Evolutionary conservation across 2,888 invertebrate species (phyloP), one percentile per base, ranked within the genome.

Genomic region (Polietes domitor): DNA sequence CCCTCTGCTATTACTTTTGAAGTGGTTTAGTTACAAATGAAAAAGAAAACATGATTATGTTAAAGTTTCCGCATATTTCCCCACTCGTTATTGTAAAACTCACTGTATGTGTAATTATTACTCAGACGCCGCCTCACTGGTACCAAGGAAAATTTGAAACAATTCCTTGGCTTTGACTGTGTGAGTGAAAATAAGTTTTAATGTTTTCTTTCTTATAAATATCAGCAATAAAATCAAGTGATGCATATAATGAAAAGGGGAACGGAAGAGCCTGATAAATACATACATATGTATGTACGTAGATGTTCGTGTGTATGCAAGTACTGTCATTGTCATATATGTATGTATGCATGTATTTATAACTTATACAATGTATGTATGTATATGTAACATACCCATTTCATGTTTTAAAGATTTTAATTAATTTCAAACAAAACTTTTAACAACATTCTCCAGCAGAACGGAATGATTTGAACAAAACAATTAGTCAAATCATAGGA

Each of bases 401-500:
- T 86, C 83, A 82, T 86, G 85, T 83, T 85, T 77, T 70, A 78
- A 85, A 87, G 83, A 84, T 86, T 87, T 87, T 87, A 87, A 87
- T 87, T 87, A 86, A 86, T 86, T 86, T 86, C 85, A 83, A 87
- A 87, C 85, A 85, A 86, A 86, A 84, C 72, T 82, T 86, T 85
- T 82, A 82, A 81, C 84, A 81, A 85, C 82, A 58, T 6, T 85
- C 80, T 80, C 79, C 24, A 61, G 10, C 43, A 50, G 17, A 73
- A 32, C 63, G 63, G 32, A 32, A 65, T 65, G 73, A 80, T 77
- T 77, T 74, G 53, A 65, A 63, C 70, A 80, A 74, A 86, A 85
- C 87, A 87, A 87, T 87, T 87, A 86, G 86, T 87, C 87, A 87
- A 87, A 87, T 87, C 86, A 85, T 78, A 79, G 80, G 43, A 74